A percentile compares a stretch with the other conserved stretches of the same genome.
Evolutionary conservation across 2,888 invertebrate genomes (phyloP).

Genomic region (Empis livida): DNA sequence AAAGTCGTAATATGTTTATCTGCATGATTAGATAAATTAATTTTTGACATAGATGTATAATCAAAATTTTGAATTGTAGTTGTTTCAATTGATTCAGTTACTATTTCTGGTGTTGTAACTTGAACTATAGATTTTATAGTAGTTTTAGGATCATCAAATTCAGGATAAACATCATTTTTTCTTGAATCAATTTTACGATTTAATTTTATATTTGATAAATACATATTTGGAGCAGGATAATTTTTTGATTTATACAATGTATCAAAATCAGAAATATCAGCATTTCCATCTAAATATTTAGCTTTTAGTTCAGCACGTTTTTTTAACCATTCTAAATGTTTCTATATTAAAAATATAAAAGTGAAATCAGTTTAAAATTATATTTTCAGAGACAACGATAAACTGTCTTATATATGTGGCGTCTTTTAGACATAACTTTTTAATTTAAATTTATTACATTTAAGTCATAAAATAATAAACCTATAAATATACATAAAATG

Average conservation of each 20-base stretch:
- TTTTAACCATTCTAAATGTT: conserved; percentile 34
- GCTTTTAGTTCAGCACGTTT: conserved; percentile 21
- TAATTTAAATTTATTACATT: too few relatives aligned
- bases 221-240: neutral
- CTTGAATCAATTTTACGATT: conserved; percentile 14
- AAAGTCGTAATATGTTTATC: neutral
- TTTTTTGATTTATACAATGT: neutral
- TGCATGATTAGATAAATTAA: too few relatives aligned
- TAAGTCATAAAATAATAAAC: too few relatives aligned
- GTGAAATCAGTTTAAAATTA: neutral
- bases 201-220: neutral
- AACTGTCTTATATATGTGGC: too few relatives aligned
- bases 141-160: conserved; percentile 20
- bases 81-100: neutral
- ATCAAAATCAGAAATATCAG: conserved; percentile 23
- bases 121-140: conserved; percentile 4
- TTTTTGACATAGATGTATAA: too few relatives aligned
- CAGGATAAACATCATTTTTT: conserved; percentile 27
- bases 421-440: too few relatives aligned
- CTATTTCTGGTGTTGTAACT: conserved; percentile 13
- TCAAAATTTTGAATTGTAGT: too few relatives aligned
- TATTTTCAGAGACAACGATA: too few relatives aligned
- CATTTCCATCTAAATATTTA: conserved; percentile 13
- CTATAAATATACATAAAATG: too few relatives aligned
- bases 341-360: conserved; percentile 17